phyloP scores from a whole-genome alignment of 2,113 vertebrate genomes.

The Brienomyrus longianalis region DNA sequence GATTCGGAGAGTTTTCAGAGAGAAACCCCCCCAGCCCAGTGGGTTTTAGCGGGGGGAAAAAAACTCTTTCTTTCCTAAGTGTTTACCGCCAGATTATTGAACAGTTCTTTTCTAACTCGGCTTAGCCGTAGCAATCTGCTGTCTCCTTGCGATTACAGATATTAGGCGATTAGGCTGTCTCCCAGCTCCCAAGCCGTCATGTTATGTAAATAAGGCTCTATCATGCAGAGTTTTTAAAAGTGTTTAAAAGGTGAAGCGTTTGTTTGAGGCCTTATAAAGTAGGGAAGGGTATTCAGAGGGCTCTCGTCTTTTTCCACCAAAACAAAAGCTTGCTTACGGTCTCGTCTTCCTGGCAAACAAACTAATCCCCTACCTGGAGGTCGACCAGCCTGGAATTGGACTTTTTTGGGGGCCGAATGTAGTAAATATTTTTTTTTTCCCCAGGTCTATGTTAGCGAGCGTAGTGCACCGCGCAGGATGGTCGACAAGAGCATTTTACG shows the following conservation, averaged over 20 bases:
- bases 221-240: background rate
- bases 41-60: background rate
- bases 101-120: background rate
- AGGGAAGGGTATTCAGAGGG: background rate
- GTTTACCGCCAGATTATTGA: background rate
- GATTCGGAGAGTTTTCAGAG: background rate
- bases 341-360: background rate
- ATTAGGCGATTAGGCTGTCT: slow-evolving; percentile 2
- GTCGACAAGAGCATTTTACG: background rate
- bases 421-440: background rate
- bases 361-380: background rate
- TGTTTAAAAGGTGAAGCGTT: background rate
- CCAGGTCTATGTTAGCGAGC: background rate
- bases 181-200: background rate
- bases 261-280: background rate
- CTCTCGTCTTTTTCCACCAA: background rate
- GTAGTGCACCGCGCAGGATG: background rate
- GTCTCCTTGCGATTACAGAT: slow-evolving; percentile 11
- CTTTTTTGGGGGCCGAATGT: background rate
- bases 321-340: background rate
- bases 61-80: background rate
- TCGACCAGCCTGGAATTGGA: background rate
- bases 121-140: slow-evolving; percentile 2
- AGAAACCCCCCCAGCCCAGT: background rate
- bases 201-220: background rate